Base-by-base conservation (phyloP, 2,888 invertebrate species). In the Parascotia fuliginaria region DNA sequence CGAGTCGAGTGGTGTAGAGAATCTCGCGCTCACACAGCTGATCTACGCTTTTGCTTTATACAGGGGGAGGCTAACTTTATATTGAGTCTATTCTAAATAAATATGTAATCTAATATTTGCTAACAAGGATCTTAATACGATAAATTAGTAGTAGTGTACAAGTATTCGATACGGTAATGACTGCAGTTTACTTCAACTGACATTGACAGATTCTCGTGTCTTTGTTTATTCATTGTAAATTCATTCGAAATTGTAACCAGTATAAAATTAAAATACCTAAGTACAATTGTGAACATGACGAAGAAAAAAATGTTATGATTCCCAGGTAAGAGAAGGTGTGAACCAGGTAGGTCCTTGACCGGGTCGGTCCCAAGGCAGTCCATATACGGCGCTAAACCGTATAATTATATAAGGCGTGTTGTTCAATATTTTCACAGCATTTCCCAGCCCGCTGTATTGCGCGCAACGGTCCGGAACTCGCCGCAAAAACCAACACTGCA, bases 401-500 rank as follows among this genome's bases (percentile, higher is more conserved):
- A 45, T 60, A 71, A 70, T 69, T 69, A 66, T 49, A 52, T 40
- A 58, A 51, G 52, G 52, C 56, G 62, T 53, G 58, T 60, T 54
- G 55, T 50, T 61, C 44, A 55, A 60, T 66, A 67, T 74, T 83
- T 81, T 80, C 82, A 73, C 75, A 70, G 73, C 65, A 75, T 83
- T 86, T 88, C 87, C 85, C 90, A 86, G 84, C 77, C 61, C 57
- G 59, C 63, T 66, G 68, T 68, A 63, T 49, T 67, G 62, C 65
- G 66, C 56, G 65, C 79, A 75, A 55, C 79, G 73, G 73, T 61
- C 79, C 81, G 87, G 81, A 82, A 86, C 85, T 61, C 59, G 70
- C 65, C 49, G 79, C 81, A 88, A 89, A 90, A 87, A 85, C 75
- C 55, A 34, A 56, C 74, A 66, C 63, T 73, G 75, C 81, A 86